Conservation (phyloP, 2,113 vertebrate genomes). For the Toxostoma redivivum region DNA sequence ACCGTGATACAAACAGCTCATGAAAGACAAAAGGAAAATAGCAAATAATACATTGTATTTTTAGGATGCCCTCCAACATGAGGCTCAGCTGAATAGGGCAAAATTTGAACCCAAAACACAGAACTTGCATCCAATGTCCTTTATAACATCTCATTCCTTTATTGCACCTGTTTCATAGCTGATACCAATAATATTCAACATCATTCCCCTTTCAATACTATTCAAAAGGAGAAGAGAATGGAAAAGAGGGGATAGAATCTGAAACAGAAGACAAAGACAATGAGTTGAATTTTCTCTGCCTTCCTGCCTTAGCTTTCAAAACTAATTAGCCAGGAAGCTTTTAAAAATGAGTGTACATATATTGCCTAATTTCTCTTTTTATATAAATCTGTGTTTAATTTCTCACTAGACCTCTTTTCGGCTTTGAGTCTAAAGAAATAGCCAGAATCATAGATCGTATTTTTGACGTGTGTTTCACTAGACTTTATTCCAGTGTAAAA, state of each 20-base stretch:
- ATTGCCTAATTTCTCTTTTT: neutral
- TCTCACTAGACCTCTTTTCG: neutral
- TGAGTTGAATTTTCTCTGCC: neutral
- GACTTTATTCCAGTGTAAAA: neutral
- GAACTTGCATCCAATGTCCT: neutral
- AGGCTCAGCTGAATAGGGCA: neutral
- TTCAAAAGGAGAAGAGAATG: neutral
- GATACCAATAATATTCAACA: neutral
- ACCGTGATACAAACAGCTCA: neutral
- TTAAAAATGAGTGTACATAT: neutral
- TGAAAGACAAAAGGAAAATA: neutral
- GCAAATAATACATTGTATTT: neutral
- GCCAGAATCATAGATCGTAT: neutral
- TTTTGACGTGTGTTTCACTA: neutral
- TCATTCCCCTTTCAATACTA: neutral
- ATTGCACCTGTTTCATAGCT: neutral
- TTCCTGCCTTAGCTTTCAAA: neutral
- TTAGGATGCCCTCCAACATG: neutral
- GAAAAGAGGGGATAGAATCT: neutral
- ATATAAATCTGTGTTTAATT: neutral
- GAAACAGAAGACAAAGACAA: neutral
- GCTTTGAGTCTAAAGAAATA: neutral
- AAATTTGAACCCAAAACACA: neutral
- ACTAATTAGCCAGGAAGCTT: neutral
- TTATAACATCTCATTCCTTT: neutral